A percentile compares a stretch with the other conserved stretches of the same genome.
Evolutionary conservation across 92 coral and sea anemone genomes (phyloP).

Genomic region (Bergia puertoricense): DNA sequence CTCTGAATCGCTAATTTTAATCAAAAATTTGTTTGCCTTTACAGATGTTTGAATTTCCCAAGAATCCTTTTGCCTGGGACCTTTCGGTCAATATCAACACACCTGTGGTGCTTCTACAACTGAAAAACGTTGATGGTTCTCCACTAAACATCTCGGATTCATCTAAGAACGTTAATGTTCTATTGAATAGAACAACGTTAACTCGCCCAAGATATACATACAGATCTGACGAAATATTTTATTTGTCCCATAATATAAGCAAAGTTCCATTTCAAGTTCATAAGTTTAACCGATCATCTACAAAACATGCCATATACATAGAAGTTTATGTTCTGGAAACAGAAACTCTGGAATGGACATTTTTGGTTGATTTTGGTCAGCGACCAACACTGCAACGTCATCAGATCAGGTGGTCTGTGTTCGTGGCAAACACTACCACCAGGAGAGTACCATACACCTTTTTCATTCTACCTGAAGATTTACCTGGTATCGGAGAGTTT

Average conservation of each 20-base stretch:
- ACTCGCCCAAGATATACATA: neutral
- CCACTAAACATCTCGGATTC: slow-evolving; percentile 45
- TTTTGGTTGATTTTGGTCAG: slow-evolving; percentile 52
- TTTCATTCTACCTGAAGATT: slow-evolving; percentile 21
- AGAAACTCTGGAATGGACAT: slow-evolving; percentile 49
- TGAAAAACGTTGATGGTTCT: slow-evolving; percentile 54
- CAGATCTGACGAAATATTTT: neutral
- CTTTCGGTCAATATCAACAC: slow-evolving; percentile 53
- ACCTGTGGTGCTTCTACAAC: slow-evolving; percentile 52
- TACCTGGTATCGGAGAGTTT: slow-evolving; percentile 38
- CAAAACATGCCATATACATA: slow-evolving; percentile 54
- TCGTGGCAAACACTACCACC: slow-evolving; percentile 39
- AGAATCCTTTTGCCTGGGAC: slow-evolving; percentile 60
- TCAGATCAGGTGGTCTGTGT: slow-evolving; percentile 52
- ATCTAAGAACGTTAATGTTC: slow-evolving; percentile 46
- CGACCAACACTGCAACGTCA: slow-evolving; percentile 43
- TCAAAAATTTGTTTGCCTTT: neutral
- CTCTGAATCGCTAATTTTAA: neutral
- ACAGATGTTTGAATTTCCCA: slow-evolving; percentile 62
- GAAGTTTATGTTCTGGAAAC: slow-evolving; percentile 53
- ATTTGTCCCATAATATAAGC: slow-evolving; percentile 12
- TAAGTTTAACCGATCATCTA: slow-evolving; percentile 53
- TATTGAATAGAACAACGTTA: slow-evolving; percentile 16
- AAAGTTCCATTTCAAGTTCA: slow-evolving; percentile 41
- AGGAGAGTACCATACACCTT: slow-evolving; percentile 4